phyloP scores from a whole-genome alignment of 2,888 invertebrate genomes.

The Automeris io region DNA sequence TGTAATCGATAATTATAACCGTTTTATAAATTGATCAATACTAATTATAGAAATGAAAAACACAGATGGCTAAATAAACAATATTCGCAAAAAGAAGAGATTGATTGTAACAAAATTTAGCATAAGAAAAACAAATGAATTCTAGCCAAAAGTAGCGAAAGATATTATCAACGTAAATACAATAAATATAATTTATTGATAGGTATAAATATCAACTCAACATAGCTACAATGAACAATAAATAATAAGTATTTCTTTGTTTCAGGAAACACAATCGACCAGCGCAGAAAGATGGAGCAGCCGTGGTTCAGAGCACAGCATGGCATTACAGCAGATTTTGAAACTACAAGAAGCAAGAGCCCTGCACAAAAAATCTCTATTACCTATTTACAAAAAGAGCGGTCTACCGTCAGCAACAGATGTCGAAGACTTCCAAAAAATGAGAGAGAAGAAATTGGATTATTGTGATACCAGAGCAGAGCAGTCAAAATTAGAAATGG shows the following conservation, averaged over 20 bases:
- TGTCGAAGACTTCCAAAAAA: constrained; percentile 6
- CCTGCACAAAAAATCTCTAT: constrained; percentile 73
- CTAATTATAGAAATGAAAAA: no score
- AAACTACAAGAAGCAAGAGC: constrained; percentile 93
- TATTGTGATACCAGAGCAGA: constrained; percentile 61
- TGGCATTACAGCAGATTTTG: constrained; percentile 94
- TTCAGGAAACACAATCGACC: constrained; percentile 88
- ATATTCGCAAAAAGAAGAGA: no score
- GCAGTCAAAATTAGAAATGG: constrained; percentile 76
- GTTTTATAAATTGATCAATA: no score
- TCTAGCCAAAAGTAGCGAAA: no score
- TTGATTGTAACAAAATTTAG: no score
- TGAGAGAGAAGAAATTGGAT: constrained; percentile 38
- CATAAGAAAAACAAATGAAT: no score
- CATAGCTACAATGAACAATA: not conserved
- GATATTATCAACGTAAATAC: no score
- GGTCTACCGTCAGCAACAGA: constrained; percentile 62
- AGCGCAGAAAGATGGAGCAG: constrained; percentile 93
- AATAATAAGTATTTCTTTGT: constrained; percentile 47
- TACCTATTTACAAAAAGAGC: constrained; percentile 67
- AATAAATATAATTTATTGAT: no score
- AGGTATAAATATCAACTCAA: not conserved
- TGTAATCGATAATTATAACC: no score
- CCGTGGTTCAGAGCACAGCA: constrained; percentile 92
- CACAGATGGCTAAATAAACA: no score